These are phyloP conservation scores for Drosophila parvula DNA, from an alignment of 1,140 invertebrate species.

Conservation along the genomic window DNA sequence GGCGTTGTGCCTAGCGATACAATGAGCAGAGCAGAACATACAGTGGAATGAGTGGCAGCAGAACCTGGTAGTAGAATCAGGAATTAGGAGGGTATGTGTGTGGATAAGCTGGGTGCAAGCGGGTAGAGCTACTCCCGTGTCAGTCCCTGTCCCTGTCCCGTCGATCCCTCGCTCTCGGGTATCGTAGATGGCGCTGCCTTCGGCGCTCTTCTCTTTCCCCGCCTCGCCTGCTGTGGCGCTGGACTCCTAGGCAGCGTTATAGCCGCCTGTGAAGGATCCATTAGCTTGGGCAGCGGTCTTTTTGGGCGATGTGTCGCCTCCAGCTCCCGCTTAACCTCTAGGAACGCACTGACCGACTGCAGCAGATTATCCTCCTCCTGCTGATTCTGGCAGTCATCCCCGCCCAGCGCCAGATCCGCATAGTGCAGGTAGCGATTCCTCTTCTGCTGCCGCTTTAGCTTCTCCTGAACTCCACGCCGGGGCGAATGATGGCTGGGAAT, in stretches of 20 bases:
- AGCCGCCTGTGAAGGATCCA: not conserved
- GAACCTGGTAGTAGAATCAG: not conserved
- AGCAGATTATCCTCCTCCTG: slow-evolving; percentile 74
- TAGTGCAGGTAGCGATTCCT: slow-evolving; percentile 67
- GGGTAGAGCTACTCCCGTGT: slow-evolving; percentile 46
- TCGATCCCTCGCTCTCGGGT: slow-evolving; percentile 65
- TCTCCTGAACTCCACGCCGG: slow-evolving; percentile 32
- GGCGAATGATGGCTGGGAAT: slow-evolving; percentile 47
- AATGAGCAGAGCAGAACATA: slow-evolving; percentile 63
- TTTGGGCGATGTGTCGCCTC: slow-evolving; percentile 43
- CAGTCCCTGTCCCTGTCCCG: slow-evolving; percentile 27
- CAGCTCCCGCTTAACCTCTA: slow-evolving; percentile 78
- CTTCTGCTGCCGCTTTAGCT: slow-evolving; percentile 50
- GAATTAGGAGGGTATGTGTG: not conserved
- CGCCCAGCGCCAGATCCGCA: slow-evolving; percentile 69
- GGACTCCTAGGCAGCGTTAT: not conserved
- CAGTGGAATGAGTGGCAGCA: slow-evolving; percentile 40
- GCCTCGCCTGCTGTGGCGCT: slow-evolving; percentile 11
- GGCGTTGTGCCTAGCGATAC: slow-evolving; percentile 84
- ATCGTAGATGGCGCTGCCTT: slow-evolving; percentile 69
- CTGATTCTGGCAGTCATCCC: slow-evolving; percentile 54
- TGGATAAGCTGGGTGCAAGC: slow-evolving; percentile 34
- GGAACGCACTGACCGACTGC: slow-evolving; percentile 74
- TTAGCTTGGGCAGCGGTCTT: slow-evolving; percentile 45
- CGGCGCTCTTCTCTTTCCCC: slow-evolving; percentile 56